These are phyloP conservation scores for Barbus barbus DNA, from an alignment of 2,113 vertebrate genomes.

Conservation along the genomic window DNA sequence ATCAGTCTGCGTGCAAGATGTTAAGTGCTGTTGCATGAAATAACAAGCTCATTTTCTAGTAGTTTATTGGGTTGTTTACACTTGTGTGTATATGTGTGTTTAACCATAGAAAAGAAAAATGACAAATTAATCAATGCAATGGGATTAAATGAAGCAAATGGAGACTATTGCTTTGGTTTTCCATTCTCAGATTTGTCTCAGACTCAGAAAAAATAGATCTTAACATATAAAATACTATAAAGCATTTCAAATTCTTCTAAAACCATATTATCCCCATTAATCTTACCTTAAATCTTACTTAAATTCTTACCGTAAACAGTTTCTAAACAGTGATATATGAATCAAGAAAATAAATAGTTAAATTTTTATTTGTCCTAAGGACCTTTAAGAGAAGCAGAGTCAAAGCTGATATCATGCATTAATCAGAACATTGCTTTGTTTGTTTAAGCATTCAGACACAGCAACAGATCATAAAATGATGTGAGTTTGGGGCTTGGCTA, in stretches of 20 bases:
- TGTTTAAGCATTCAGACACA: neutral
- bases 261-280: neutral
- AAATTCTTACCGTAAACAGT: neutral
- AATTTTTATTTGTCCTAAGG: too few species aligned
- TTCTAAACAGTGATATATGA: too few species aligned
- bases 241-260: neutral
- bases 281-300: too few species aligned
- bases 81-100: neutral
- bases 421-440: too few species aligned
- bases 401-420: too few species aligned
- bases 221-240: neutral
- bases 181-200: neutral
- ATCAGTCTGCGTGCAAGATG: neutral
- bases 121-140: neutral
- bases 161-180: neutral
- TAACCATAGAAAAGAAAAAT: conserved; percentile 1
- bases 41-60: neutral
- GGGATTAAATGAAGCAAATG: neutral
- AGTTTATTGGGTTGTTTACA: neutral
- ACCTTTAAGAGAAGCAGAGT: too few species aligned
- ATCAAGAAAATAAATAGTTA: too few species aligned
- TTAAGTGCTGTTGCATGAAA: conserved; percentile 1
- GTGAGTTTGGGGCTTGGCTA: neutral
- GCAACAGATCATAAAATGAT: neutral
- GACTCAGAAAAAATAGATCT: too few species aligned